Percentiles rank a stretch among this genome's conserved stretches.
These are phyloP conservation scores for Gonioctena quinquepunctata DNA, from an alignment of 1,140 invertebrate genomes.

Conservation along the genomic window DNA sequence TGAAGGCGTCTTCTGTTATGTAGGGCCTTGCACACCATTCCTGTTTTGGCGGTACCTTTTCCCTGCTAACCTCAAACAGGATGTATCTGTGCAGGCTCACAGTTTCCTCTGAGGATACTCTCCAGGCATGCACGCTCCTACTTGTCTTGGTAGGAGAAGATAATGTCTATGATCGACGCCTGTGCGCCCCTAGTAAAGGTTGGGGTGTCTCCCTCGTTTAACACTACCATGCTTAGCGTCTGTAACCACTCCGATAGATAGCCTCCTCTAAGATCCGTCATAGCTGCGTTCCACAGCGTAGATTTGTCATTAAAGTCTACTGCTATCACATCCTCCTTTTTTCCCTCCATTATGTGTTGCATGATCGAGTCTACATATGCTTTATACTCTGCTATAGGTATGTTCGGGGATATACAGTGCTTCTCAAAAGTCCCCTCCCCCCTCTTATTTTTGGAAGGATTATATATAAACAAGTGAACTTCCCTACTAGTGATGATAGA, in stretches of 20 bases:
- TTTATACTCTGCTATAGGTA: not conserved
- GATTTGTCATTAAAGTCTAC: not conserved
- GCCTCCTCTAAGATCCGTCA: not conserved
- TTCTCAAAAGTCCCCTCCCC: too few species aligned
- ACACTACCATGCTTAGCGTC: not conserved
- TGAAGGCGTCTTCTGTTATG: not conserved
- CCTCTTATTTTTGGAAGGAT: not conserved
- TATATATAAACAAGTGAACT: not conserved
- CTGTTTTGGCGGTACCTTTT: not conserved
- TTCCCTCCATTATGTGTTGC: not conserved
- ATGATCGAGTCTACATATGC: not conserved
- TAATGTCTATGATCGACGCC: not conserved
- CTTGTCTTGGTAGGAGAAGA: not conserved
- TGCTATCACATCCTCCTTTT: not conserved
- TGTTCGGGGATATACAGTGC: not conserved
- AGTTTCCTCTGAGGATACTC: conserved; percentile 2
- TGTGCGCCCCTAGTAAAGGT: not conserved
- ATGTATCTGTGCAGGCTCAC: not conserved
- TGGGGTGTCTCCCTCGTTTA: not conserved
- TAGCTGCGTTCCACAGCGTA: not conserved
- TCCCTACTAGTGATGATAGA: too few species aligned
- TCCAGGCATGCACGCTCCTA: not conserved
- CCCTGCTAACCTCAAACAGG: not conserved
- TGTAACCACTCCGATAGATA: not conserved
- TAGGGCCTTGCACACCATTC: not conserved